These are phyloP conservation scores for Hypselothyrea guttata DNA, from an alignment of 2,888 invertebrate species.

Conservation along the genomic window DNA sequence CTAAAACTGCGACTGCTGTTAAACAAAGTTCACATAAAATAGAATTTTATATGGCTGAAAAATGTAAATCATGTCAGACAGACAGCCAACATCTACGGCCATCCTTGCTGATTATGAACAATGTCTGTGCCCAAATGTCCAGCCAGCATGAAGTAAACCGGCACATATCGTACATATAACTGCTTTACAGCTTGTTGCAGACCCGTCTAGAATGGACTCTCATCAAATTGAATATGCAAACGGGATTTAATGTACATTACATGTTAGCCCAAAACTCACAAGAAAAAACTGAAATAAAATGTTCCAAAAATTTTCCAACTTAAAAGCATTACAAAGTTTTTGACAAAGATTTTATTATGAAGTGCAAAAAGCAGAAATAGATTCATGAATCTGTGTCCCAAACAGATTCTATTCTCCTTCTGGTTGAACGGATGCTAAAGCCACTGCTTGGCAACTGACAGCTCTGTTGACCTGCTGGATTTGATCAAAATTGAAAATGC, in stretches of 20 bases:
- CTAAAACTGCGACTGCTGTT: conserved; percentile 33
- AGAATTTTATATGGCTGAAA: conserved; percentile 72
- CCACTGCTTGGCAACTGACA: too few relatives aligned
- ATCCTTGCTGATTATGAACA: conserved; percentile 65
- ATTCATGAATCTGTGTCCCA: too few relatives aligned
- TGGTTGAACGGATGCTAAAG: too few relatives aligned
- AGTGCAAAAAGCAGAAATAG: too few relatives aligned
- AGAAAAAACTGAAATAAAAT: too few relatives aligned
- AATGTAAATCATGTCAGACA: conserved; percentile 72
- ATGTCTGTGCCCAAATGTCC: conserved; percentile 48
- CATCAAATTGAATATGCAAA: conserved; percentile 22
- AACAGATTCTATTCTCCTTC: too few relatives aligned
- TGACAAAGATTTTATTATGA: neutral
- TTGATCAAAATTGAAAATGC: conserved; percentile 1
- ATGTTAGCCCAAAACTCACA: too few relatives aligned
- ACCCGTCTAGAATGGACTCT: neutral
- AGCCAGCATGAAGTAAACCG: conserved; percentile 34
- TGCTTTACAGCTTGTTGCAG: conserved; percentile 46
- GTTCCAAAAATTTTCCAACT: neutral
- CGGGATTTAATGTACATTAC: conserved; percentile 20
- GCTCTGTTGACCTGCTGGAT: neutral
- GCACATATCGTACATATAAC: conserved; percentile 20
- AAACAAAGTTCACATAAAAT: conserved; percentile 71
- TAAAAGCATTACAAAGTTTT: neutral
- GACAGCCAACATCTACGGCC: conserved; percentile 33